Conservation (phyloP, 2,113 vertebrate genomes). For the Myiagra hebetior region DNA sequence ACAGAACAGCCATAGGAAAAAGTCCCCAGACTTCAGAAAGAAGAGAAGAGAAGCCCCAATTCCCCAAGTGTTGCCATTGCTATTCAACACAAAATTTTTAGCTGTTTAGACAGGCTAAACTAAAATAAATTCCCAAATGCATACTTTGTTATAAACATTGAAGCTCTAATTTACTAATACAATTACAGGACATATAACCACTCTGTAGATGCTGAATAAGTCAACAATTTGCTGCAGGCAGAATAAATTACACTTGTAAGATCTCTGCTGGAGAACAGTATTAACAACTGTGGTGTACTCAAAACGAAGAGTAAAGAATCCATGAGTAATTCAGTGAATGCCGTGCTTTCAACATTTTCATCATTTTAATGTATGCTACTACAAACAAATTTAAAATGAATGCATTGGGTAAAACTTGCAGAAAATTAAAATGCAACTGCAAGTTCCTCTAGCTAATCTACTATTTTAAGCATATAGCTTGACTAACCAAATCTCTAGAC, state of each 20-base stretch:
- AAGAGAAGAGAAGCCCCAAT: not conserved
- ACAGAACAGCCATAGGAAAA: not conserved
- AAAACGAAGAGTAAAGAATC: not conserved
- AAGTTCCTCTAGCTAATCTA: not conserved
- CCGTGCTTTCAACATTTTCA: not conserved
- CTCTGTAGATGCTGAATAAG: not conserved
- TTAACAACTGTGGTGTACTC: not conserved
- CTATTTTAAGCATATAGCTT: not conserved
- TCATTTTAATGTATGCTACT: not conserved
- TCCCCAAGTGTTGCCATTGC: not conserved
- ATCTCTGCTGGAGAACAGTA: not conserved
- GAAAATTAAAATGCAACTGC: not conserved
- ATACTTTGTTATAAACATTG: not conserved
- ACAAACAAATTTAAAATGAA: not conserved
- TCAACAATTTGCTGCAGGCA: not conserved
- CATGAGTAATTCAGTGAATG: not conserved
- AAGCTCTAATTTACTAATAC: not conserved
- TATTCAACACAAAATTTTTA: not conserved
- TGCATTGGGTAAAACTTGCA: not conserved
- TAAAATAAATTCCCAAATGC: not conserved
- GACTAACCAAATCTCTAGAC: not conserved
- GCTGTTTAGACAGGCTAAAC: not conserved
- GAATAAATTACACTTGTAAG: not conserved
- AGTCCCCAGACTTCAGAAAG: not conserved
- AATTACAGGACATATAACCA: not conserved